phyloP scores from a whole-genome alignment of 2,113 vertebrate genomes.

The Alosa alosa region DNA sequence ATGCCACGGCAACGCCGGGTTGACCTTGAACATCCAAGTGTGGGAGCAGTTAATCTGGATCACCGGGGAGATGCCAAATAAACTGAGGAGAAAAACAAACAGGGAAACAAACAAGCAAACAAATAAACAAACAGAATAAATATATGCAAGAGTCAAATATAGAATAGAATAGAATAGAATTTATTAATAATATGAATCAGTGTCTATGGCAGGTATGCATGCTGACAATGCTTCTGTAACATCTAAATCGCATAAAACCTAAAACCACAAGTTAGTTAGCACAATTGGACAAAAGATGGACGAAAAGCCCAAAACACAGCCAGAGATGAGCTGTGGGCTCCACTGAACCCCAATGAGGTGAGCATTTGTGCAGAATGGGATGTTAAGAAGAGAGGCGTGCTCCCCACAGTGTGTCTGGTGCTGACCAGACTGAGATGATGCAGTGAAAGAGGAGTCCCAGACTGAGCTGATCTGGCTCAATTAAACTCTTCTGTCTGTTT shows the following conservation, averaged over 20 bases:
- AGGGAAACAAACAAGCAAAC: background rate
- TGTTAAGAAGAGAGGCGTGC: background rate
- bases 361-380: background rate
- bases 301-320: background rate
- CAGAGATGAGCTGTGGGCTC: background rate
- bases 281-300: background rate
- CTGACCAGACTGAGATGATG: background rate
- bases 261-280: background rate
- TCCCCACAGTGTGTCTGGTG: background rate
- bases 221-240: background rate
- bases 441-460: background rate
- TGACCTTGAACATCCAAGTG: slow-evolving; percentile 87
- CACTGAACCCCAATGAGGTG: background rate
- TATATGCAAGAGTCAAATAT: background rate
- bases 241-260: background rate
- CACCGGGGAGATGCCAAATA: slow-evolving; percentile 85
- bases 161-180: background rate
- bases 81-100: slow-evolving; percentile 62
- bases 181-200: background rate
- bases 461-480: background rate
- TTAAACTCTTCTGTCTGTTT: background rate
- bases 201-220: background rate
- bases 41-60: slow-evolving; percentile 81
- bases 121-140: background rate
- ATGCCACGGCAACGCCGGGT: slow-evolving; percentile 78